Conservation (phyloP, 2,888 invertebrate species). For the Cacoxenus indagator region DNA sequence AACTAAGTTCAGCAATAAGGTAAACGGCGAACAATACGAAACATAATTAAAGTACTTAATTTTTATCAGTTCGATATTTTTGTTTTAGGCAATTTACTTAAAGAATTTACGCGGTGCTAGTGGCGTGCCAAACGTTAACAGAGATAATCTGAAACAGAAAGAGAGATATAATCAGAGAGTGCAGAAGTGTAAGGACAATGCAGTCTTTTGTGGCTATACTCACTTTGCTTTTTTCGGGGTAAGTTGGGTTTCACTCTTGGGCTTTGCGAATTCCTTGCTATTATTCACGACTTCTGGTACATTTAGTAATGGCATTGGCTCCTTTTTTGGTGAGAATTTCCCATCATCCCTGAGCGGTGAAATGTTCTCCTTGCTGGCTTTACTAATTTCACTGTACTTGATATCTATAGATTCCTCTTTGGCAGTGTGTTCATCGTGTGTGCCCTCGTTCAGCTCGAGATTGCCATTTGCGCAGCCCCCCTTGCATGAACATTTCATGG, state of each 20-base stretch:
- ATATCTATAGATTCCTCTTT: background rate
- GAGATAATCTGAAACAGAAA: conserved; percentile 26
- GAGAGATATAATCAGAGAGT: background rate
- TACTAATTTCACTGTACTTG: background rate
- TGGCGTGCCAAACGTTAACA: conserved; percentile 32
- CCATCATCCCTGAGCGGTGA: background rate
- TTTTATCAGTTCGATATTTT: no score
- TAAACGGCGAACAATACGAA: no score
- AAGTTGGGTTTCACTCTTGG: background rate
- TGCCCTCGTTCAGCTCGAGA: background rate
- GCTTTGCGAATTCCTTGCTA: no score
- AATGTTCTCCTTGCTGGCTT: conserved; percentile 31
- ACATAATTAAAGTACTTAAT: no score
- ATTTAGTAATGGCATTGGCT: no score
- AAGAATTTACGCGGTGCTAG: conserved; percentile 38
- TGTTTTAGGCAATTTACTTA: no score
- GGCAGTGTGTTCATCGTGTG: conserved; percentile 3
- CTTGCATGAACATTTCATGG: conserved; percentile 23
- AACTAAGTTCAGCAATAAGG: no score
- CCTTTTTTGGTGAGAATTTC: no score
- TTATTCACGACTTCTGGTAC: no score
- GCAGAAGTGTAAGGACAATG: no score
- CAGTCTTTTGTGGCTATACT: no score
- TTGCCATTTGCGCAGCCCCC: conserved; percentile 33
- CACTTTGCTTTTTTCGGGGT: background rate